Evolutionary conservation across 2,797 vertebrate genomes (phyloP), one percentile per base, ranked within the genome.

Genomic region (Diplodus sargus): DNA sequence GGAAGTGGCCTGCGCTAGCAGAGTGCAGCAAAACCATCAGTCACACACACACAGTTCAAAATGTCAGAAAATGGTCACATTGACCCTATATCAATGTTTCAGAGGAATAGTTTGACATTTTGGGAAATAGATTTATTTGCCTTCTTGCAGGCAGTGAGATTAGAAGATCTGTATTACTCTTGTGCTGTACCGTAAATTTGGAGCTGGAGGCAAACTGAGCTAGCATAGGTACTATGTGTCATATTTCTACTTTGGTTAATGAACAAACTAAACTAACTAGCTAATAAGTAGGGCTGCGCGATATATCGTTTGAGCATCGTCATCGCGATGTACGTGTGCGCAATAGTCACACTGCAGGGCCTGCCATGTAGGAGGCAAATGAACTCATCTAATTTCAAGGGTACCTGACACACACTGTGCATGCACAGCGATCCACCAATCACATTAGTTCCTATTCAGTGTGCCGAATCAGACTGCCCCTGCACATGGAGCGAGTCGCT

Each of bases 1-100:
- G 82, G 83, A 88, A 88, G 76, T 65, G 76, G 70, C 57, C 52
- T 7, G 17, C 5, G 16, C 47, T 22, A 49, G 72, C 28, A 57
- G 30, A 47, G 47, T 68, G 61, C 45, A 68, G 57, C 10, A 53
- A 72, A 85, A 66, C 63, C 52, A 17, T 30, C 76, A 52, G 60
- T 48, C 49, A 13, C 51, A 66, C 51, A 61, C 47, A 57, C 18
- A 61, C 34, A 51, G 42, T 67, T 52, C 23, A 74, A 56, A 57
- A 34, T 22, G 18, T 20, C 28, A 43, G 22, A 70, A 68, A 51
- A 56, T 47, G 28, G 47, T 14, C 43, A 59, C 20, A 15, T 7
- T 48, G 30, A 63, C 45, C 28, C 11, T n/a, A 20, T 4, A 8
- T n/a, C 64, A 60, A 20, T 8, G 69, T 51, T 70, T 63, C 20